Evolutionary conservation across 2,888 invertebrate genomes (phyloP), one percentile per base, ranked within the genome.

Genomic region (Muschampia staudingeri): DNA sequence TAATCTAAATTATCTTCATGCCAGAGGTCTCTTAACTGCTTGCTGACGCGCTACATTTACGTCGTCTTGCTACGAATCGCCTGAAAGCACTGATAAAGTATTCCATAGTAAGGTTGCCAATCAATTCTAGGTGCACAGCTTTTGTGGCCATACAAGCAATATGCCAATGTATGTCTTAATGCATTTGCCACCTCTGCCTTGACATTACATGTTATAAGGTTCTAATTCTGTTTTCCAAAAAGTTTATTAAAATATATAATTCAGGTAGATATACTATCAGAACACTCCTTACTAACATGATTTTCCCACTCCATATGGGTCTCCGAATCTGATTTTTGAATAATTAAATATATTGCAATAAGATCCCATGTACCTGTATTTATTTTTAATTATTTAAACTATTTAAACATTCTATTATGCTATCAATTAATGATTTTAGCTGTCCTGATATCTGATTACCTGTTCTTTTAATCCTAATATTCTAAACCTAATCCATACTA

Each of bases 311-410:
- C 77, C n/a, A 5, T 69, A 70, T 77, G 83, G 11, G 81, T 76
- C 52, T 85, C 85, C 30, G 37, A 25, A 65, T 86, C 85, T 72
- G 84, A 79, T 72, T 83, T 85, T 76, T 78, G 80, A 8, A 81
- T 65, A 30, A 80, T 61, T 19, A 85, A 37, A 30, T 80, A 78
- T 61, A 83, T 82, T 12, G 82, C 71, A 37, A 85, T 65, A 14
- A 81, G 73, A 37, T 85, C 81, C 83, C 85, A 83, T 12, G 44
- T 44, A 44, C 12, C 44, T 11, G 44, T 44, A 44, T 44, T 44
- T 44, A 44, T 44, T 4, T 40, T 0, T 40, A 40, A 40, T 40
- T 40, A 40, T 40, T 40, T 40, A 40, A 40, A 40, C 40, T 40
- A 40, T 7, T 40, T 40, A 40, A 40, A 40, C 40, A 40, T 40